Percentiles rank a stretch among this genome's conserved stretches.
phyloP scores from a whole-genome alignment of 2,113 vertebrate genomes.

The Crotalus helleri region DNA sequence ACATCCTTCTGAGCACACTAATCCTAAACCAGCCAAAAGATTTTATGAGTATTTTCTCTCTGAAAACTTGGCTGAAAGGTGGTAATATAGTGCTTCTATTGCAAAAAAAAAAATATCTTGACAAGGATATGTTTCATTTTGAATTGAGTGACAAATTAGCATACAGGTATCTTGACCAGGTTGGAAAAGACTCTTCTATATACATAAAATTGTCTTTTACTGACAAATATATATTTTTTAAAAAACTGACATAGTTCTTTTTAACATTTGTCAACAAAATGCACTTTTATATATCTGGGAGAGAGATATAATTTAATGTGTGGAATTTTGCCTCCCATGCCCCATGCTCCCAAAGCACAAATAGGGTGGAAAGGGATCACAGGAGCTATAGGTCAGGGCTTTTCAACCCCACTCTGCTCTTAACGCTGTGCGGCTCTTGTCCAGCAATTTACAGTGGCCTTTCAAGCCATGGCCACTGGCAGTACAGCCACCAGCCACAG shows the following conservation, averaged over 20 bases:
- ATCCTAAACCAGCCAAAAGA: not conserved
- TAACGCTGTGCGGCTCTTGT: too few species aligned
- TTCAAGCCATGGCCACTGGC: too few species aligned
- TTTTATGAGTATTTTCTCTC: not conserved
- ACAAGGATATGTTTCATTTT: not conserved
- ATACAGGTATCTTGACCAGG: not conserved
- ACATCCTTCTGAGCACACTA: not conserved
- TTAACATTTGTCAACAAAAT: not conserved
- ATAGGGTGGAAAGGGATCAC: not conserved
- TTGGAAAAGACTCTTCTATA: not conserved
- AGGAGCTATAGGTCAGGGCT: not conserved
- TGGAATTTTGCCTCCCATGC: not conserved
- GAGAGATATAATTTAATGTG: not conserved
- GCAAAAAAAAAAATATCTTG: not conserved
- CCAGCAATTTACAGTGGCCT: too few species aligned
- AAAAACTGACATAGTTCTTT: not conserved
- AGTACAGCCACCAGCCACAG: too few species aligned
- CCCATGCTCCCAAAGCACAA: not conserved
- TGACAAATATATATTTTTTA: not conserved
- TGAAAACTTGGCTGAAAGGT: not conserved
- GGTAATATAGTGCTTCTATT: not conserved
- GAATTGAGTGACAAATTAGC: not conserved
- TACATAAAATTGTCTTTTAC: not conserved
- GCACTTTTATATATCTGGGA: not conserved
- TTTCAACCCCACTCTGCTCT: too few species aligned